A percentile compares a stretch with the other conserved stretches of the same genome.
These are phyloP conservation scores for Saccopteryx bilineata DNA, from an alignment of 2,113 vertebrate genomes.

Conservation along the genomic window DNA sequence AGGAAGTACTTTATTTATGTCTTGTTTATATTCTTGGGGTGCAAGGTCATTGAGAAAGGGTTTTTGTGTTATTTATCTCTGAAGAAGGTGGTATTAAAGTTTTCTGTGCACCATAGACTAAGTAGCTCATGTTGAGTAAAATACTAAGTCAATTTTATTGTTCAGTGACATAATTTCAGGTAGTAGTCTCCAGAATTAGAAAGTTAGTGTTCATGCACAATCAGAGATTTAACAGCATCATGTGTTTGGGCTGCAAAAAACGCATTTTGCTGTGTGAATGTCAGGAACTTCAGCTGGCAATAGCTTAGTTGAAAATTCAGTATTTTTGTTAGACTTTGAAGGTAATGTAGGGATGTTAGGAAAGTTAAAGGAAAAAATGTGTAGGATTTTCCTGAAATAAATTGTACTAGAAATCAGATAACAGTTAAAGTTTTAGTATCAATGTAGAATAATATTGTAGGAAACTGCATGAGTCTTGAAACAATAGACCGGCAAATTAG, in stretches of 20 bases:
- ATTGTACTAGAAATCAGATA: constrained; percentile 23
- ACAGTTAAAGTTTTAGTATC: not conserved
- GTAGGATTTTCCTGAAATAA: constrained; percentile 52
- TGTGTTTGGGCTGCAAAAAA: constrained; percentile 41
- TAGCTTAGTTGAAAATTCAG: constrained; percentile 4
- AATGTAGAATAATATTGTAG: not conserved
- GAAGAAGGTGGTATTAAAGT: constrained; percentile 7
- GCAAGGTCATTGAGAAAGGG: not conserved
- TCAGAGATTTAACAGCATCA: not conserved
- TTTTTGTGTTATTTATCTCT: constrained; percentile 5
- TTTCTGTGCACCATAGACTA: not conserved
- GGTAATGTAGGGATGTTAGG: not conserved
- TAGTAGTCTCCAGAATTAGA: not conserved
- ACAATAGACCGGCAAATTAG: not conserved
- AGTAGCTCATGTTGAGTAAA: constrained; percentile 42
- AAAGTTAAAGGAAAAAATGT: constrained; percentile 18
- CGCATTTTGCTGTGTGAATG: constrained; percentile 35
- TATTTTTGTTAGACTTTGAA: constrained; percentile 18
- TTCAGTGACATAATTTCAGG: constrained; percentile 30
- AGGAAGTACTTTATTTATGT: constrained; percentile 15
- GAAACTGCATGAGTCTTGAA: not conserved
- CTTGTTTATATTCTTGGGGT: constrained; percentile 23
- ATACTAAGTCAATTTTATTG: not conserved
- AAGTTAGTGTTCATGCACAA: not conserved
- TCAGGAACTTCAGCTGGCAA: not conserved